phyloP scores from a whole-genome alignment of 2,888 invertebrate genomes.

The Campoplex nolae region DNA sequence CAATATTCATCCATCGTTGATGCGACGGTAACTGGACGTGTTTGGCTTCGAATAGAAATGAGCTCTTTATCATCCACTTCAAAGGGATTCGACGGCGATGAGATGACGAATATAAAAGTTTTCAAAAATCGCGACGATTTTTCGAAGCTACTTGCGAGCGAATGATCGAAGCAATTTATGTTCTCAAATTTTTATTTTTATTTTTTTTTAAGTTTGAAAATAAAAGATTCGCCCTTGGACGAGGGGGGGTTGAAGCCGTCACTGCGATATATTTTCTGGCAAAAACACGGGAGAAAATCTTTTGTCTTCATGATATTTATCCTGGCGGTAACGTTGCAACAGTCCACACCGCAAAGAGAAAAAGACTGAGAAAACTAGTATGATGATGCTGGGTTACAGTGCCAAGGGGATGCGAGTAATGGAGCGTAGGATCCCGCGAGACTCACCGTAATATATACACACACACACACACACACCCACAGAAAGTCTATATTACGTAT shows the following conservation, averaged over 20 bases:
- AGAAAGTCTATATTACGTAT: conserved; percentile 26
- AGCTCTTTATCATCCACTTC: neutral
- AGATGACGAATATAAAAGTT: neutral
- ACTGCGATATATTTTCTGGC: conserved; percentile 2
- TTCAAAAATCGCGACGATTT: neutral
- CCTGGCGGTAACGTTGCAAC: conserved; percentile 66
- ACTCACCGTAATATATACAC: neutral
- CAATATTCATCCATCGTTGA: neutral
- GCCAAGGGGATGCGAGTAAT: conserved; percentile 77
- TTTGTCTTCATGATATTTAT: conserved; percentile 83
- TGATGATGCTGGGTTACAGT: conserved; percentile 55
- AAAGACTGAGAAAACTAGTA: conserved; percentile 23
- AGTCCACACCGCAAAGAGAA: neutral
- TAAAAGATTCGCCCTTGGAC: neutral
- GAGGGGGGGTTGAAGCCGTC: neutral
- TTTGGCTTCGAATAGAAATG: neutral
- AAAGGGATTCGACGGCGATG: neutral
- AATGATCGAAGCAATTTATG: neutral
- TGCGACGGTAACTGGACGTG: neutral
- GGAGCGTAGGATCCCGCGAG: conserved; percentile 71
- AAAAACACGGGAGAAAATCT: conserved; percentile 75
- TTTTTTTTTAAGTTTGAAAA: neutral
- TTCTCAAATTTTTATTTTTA: neutral
- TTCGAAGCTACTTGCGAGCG: neutral
- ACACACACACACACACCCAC: neutral